Conservation (phyloP, 2,113 vertebrate species). For the Clarias batrachus region DNA sequence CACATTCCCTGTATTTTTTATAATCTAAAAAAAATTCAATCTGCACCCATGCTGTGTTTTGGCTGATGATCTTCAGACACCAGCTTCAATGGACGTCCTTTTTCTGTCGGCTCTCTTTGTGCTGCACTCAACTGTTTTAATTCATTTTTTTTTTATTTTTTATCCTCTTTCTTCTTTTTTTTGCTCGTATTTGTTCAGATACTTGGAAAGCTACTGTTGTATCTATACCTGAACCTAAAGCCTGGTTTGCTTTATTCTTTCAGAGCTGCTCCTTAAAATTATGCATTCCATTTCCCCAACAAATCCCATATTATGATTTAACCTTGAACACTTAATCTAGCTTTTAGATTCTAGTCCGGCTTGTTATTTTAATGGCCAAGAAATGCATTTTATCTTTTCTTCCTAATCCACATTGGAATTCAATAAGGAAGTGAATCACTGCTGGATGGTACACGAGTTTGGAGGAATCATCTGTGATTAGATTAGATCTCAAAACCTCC, state of each 20-base stretch:
- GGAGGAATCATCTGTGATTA: neutral
- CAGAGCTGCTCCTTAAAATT: neutral
- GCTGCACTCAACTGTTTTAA: neutral
- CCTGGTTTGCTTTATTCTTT: neutral
- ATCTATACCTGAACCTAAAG: neutral
- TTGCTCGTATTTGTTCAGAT: neutral
- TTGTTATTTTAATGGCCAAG: neutral
- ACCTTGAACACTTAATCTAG: neutral
- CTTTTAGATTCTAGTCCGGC: neutral
- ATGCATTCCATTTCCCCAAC: neutral
- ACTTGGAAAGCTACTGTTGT: neutral
- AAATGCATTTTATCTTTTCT: neutral
- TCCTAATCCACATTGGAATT: neutral
- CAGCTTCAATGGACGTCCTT: neutral
- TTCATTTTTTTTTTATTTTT: neutral
- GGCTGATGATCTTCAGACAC: neutral
- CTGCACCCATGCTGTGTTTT: no score
- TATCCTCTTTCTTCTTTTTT: neutral
- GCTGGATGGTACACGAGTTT: neutral
- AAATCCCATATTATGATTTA: neutral
- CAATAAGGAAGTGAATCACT: neutral
- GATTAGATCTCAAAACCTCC: neutral
- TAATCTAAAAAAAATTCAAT: no score
- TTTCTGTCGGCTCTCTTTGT: neutral
- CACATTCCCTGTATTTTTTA: no score